phyloP scores from a whole-genome alignment of 2,113 vertebrate genomes.

The Naja naja region DNA sequence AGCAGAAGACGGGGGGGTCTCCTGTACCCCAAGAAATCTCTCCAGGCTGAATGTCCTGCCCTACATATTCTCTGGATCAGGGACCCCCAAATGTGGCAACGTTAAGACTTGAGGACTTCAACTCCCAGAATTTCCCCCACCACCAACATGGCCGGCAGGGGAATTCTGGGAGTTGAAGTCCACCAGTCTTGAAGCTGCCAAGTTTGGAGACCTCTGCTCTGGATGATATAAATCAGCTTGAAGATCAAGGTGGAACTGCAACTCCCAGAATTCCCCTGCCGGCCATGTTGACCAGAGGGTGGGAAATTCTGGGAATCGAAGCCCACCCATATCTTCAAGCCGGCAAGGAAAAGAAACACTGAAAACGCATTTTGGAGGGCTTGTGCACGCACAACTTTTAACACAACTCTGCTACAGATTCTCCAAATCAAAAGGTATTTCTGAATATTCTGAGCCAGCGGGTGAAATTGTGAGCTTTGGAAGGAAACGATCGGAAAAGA shows the following conservation, averaged over 20 bases:
- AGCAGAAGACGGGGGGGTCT: background rate
- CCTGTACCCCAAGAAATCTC: background rate
- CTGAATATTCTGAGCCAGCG: background rate
- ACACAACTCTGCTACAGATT: background rate
- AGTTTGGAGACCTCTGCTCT: too few relatives aligned
- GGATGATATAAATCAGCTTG: too few relatives aligned
- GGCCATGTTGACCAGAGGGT: background rate
- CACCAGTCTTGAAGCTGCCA: too few relatives aligned
- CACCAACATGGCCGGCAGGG: too few relatives aligned
- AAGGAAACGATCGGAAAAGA: background rate
- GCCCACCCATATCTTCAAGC: background rate
- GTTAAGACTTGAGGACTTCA: too few relatives aligned
- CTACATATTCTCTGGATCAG: background rate
- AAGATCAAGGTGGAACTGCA: too few relatives aligned
- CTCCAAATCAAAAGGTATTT: background rate
- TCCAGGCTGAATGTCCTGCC: background rate
- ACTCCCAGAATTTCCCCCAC: too few relatives aligned
- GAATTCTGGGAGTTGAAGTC: too few relatives aligned
- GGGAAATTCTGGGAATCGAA: background rate
- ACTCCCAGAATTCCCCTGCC: background rate
- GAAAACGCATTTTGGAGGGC: background rate
- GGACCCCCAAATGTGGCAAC: too few relatives aligned
- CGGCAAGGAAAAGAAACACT: background rate
- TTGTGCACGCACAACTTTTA: background rate
- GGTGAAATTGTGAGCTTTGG: background rate